Evolutionary conservation across 2,888 invertebrate genomes (phyloP).

Genomic region (Seira sanloemensis): DNA sequence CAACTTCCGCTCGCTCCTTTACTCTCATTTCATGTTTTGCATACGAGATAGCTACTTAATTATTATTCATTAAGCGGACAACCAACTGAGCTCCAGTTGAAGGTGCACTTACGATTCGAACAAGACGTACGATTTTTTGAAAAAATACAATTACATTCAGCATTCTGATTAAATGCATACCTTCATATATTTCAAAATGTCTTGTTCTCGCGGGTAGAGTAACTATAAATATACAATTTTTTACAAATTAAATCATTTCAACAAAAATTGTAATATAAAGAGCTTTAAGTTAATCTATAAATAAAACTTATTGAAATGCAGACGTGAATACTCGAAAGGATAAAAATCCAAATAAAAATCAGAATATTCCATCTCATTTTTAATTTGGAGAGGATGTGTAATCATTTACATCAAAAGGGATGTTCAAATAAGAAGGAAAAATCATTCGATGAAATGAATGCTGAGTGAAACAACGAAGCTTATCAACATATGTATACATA

Average conservation of each 20-base stretch:
- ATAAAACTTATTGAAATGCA: not conserved
- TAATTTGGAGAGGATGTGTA: conserved; percentile 11
- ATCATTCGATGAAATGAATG: not conserved
- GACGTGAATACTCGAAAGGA: not conserved
- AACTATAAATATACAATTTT: conserved; percentile 9
- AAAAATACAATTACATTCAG: conserved; percentile 29
- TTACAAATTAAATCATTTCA: not conserved
- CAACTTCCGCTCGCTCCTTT: conserved; percentile 45
- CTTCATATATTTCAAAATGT: not conserved
- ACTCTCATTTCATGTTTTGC: conserved; percentile 57
- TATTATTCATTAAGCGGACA: conserved; percentile 55
- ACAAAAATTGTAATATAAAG: not conserved
- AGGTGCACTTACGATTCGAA: conserved; percentile 27
- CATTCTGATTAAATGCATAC: conserved; percentile 38
- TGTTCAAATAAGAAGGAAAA: not conserved
- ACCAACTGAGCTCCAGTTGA: conserved; percentile 39
- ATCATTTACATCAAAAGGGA: conserved; percentile 18
- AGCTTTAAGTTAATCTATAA: not conserved
- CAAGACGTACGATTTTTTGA: conserved; percentile 6
- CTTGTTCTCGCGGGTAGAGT: not conserved
- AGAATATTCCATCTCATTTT: conserved; percentile 2
- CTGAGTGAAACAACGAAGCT: conserved; percentile 1
- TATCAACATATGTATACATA: conserved; percentile 18
- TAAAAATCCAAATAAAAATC: conserved; percentile 18
- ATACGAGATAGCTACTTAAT: conserved; percentile 56